A percentile compares a stretch with the other conserved stretches of the same genome.
phyloP scores from a whole-genome alignment of 64 coral and sea anemone species.

The Catalaphyllia jardinei region DNA sequence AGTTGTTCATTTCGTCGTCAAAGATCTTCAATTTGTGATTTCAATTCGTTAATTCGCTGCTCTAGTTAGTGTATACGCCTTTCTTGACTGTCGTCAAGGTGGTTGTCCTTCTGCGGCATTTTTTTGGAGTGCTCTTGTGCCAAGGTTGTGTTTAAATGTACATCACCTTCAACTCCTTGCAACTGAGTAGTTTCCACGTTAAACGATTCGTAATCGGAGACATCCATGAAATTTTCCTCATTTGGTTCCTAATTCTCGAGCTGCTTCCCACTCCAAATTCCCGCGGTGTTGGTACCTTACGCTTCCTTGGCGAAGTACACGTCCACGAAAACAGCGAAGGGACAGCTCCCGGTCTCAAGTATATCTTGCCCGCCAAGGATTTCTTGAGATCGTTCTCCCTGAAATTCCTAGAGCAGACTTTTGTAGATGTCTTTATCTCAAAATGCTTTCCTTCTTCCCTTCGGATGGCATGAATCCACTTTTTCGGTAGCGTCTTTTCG shows the following conservation, averaged over 20 bases:
- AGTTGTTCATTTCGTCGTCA: constrained; percentile 3
- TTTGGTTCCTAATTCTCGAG: background rate
- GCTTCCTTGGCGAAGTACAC: constrained; percentile 12
- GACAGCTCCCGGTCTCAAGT: constrained; percentile 42
- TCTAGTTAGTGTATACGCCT: background rate
- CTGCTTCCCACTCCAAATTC: too few species aligned
- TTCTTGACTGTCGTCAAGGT: too few species aligned
- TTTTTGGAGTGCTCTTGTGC: too few species aligned
- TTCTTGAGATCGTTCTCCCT: constrained; percentile 56
- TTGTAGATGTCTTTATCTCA: constrained; percentile 21
- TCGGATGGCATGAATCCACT: constrained; percentile 59
- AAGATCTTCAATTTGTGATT: background rate
- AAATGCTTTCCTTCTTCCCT: constrained; percentile 59
- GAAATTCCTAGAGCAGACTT: constrained; percentile 68
- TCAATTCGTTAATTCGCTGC: constrained; percentile 1
- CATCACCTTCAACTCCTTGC: too few species aligned
- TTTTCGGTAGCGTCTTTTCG: constrained; percentile 24
- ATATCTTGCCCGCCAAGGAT: constrained; percentile 55
- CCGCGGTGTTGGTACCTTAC: constrained; percentile 1
- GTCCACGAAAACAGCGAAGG: constrained; percentile 64
- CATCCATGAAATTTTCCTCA: too few species aligned
- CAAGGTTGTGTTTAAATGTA: too few species aligned
- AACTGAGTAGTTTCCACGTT: too few species aligned
- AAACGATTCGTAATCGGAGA: too few species aligned
- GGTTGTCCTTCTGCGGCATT: too few species aligned